These are phyloP conservation scores for Scelioninae gen. 1 DNA, from an alignment of 2,888 invertebrate species.

Conservation along the genomic window DNA sequence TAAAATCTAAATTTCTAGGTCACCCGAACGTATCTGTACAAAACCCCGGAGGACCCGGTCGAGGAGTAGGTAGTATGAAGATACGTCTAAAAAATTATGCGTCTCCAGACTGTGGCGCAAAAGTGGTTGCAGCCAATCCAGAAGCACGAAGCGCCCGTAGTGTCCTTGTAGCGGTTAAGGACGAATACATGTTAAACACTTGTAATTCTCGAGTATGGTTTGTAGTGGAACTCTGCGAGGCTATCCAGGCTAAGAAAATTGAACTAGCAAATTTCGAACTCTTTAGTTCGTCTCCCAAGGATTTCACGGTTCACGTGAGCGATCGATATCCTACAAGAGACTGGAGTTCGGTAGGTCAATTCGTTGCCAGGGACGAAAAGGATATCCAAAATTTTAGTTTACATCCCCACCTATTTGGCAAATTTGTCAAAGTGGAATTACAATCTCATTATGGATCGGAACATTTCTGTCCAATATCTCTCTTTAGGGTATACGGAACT, in stretches of 20 bases:
- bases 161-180: too few relatives aligned
- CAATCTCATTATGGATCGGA: slow-evolving; percentile 97
- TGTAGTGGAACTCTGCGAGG: slow-evolving; percentile 98
- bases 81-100: too few relatives aligned
- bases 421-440: slow-evolving; percentile 95
- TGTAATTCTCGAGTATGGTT: slow-evolving; percentile 98
- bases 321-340: slow-evolving; percentile 96
- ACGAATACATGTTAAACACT: slow-evolving; percentile 98
- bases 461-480: slow-evolving; percentile 98
- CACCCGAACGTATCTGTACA: slow-evolving; percentile 83
- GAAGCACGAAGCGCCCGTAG: too few relatives aligned
- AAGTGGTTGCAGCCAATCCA: too few relatives aligned
- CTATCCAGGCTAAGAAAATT: slow-evolving; percentile 96
- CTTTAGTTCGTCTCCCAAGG: slow-evolving; percentile 98
- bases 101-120: too few relatives aligned
- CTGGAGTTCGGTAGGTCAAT: slow-evolving; percentile 95
- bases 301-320: slow-evolving; percentile 94
- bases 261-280: slow-evolving; percentile 99
- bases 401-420: slow-evolving; percentile 92
- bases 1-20: slow-evolving; percentile 69
- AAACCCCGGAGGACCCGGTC: slow-evolving; percentile 78
- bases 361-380: slow-evolving; percentile 93
- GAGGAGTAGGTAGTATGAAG: too few relatives aligned
- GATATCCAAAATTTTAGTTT: slow-evolving; percentile 94
- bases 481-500: slow-evolving; percentile 96